phyloP scores from a whole-genome alignment of 2,797 vertebrate species.

The Chrosomus eos region DNA sequence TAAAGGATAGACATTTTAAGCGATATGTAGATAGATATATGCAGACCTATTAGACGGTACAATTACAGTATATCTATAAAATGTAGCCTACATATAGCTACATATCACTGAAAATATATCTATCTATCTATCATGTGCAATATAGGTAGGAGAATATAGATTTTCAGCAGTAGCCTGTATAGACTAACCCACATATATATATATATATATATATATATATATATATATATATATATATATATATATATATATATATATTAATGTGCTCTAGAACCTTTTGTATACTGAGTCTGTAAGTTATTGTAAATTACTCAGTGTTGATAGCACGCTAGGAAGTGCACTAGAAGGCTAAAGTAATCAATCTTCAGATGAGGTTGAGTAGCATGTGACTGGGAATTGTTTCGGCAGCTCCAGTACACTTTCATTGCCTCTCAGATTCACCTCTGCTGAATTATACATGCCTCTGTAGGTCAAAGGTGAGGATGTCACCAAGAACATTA shows the following conservation, averaged over 20 bases:
- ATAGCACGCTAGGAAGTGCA: not conserved
- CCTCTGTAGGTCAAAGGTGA: constrained; percentile 53
- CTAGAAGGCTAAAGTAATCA: constrained; percentile 28
- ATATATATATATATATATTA: no score
- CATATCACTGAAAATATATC: not conserved
- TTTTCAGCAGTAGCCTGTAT: not conserved
- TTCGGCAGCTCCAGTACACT: not conserved
- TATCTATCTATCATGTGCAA: not conserved
- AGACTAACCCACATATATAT: not conserved
- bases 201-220: not conserved
- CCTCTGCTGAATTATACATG: constrained; percentile 50
- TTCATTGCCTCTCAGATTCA: constrained; percentile 29
- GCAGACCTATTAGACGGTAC: no score
- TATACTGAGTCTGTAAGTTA: not conserved
- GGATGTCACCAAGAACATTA: constrained; percentile 35
- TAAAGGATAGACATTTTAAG: no score
- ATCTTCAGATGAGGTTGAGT: constrained; percentile 10
- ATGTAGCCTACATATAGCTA: no score
- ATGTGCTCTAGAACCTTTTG: not conserved
- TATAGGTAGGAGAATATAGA: not conserved
- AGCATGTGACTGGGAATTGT: not conserved
- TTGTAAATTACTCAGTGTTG: not conserved
- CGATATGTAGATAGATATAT: no score
- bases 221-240: no score
- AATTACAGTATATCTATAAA: no score